Evolutionary conservation across 2,113 vertebrate genomes (phyloP).

Genomic region (Jaculus jaculus): DNA sequence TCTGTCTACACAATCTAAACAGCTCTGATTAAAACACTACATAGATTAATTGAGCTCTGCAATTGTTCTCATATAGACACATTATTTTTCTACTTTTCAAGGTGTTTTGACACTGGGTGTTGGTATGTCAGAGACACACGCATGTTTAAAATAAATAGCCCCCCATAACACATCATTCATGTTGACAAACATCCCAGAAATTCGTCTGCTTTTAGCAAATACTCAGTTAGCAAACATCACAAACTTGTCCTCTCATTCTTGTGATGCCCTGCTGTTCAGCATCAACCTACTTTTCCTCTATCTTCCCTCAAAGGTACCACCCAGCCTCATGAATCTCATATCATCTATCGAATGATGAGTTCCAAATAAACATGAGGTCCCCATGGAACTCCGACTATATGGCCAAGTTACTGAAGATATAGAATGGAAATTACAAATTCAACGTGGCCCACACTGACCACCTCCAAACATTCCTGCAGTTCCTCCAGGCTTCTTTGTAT

Average conservation of each 20-base stretch:
- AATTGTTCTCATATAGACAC: constrained; percentile 42
- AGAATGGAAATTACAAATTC: not conserved
- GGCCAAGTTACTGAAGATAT: not conserved
- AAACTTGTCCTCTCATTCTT: not conserved
- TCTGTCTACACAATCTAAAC: constrained; percentile 31
- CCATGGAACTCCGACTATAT: not conserved
- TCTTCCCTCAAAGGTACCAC: not conserved
- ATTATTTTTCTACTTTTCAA: constrained; percentile 38
- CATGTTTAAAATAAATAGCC: constrained; percentile 44
- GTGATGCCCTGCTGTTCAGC: not conserved
- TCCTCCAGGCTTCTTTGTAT: not conserved
- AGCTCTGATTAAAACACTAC: constrained; percentile 9
- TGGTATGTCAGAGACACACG: constrained; percentile 7
- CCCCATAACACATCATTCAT: constrained; percentile 22
- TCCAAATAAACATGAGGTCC: not conserved
- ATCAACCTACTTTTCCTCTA: not conserved
- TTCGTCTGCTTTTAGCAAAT: constrained; percentile 24
- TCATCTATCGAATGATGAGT: not conserved
- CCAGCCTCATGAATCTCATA: not conserved
- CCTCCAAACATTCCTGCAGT: not conserved
- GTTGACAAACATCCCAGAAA: not conserved
- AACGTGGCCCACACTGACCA: not conserved
- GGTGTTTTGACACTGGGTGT: not conserved
- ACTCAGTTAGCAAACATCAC: not conserved
- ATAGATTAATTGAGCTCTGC: not conserved